Evolutionary conservation across 2,113 vertebrate genomes (phyloP).

Genomic region (Dromiciops gliroides): DNA sequence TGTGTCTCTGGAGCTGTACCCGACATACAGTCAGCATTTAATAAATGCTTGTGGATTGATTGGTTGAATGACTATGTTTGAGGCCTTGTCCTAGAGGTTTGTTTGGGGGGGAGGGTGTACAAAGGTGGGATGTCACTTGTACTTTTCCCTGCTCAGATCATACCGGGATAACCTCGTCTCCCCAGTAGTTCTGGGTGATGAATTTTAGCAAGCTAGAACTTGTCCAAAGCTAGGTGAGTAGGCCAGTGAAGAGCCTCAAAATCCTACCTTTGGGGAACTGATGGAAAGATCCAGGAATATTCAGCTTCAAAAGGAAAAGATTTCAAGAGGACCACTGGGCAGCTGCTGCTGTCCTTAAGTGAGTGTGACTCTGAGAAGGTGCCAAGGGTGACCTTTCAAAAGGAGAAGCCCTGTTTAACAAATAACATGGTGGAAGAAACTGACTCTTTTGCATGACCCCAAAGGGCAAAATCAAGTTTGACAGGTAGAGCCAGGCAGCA

Average conservation of each 20-base stretch:
- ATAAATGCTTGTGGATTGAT: not conserved
- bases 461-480: not conserved
- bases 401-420: not conserved
- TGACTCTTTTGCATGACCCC: not conserved
- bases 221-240: not conserved
- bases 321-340: not conserved
- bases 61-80: not conserved
- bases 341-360: not conserved
- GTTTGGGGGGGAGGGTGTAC: not conserved
- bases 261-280: not conserved
- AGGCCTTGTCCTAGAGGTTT: not conserved
- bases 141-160: not conserved
- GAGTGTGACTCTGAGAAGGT: not conserved
- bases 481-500: not conserved
- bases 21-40: not conserved
- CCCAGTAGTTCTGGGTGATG: not conserved
- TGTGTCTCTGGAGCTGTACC: not conserved
- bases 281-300: not conserved
- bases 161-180: fast-evolving
- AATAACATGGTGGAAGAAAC: not conserved
- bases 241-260: not conserved
- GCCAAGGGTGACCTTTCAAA: not conserved
- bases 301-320: not conserved
- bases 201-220: not conserved
- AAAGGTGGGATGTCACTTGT: not conserved